Evolutionary conservation across 2,797 vertebrate genomes (phyloP).

Genomic region (Synanceia verrucosa): DNA sequence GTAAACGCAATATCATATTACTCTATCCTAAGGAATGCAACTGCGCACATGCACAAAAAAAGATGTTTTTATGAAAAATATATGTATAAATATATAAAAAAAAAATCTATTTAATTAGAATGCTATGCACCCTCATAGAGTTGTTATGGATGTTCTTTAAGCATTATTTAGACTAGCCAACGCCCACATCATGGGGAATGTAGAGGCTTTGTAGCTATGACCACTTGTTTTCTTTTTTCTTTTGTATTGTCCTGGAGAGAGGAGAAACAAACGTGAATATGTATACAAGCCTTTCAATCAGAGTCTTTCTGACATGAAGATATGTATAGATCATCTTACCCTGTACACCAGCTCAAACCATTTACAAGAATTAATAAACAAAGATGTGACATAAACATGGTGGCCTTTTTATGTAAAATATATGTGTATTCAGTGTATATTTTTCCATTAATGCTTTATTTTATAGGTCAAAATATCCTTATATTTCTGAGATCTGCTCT

Average conservation of each 20-base stretch:
- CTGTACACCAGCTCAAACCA: conserved; percentile 96
- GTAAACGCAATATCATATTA: conserved; percentile 89
- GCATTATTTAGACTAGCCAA: conserved; percentile 88
- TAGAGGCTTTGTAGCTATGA: conserved; percentile 97
- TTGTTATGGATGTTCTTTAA: conserved; percentile 90
- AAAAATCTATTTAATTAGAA: conserved; percentile 88
- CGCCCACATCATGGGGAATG: conserved; percentile 89
- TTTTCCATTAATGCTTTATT: not conserved
- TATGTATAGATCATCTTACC: conserved; percentile 93
- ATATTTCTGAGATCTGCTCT: not conserved
- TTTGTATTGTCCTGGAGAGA: conserved; percentile 89
- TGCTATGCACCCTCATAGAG: conserved; percentile 92
- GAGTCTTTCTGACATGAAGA: conserved; percentile 83
- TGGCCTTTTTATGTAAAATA: conserved; percentile 8
- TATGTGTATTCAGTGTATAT: not conserved
- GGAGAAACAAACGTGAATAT: conserved; percentile 81
- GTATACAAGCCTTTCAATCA: conserved; percentile 88
- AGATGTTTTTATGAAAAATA: conserved; percentile 86
- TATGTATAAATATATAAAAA: conserved; percentile 87
- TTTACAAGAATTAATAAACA: conserved; percentile 95
- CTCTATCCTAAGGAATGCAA: conserved; percentile 90
- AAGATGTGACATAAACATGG: conserved; percentile 83
- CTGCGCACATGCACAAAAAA: conserved; percentile 88
- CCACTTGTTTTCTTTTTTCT: conserved; percentile 89
- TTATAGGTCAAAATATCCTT: not conserved